Evolutionary conservation across 2,888 invertebrate genomes (phyloP).

Genomic region (Epinotia brunnichana): DNA sequence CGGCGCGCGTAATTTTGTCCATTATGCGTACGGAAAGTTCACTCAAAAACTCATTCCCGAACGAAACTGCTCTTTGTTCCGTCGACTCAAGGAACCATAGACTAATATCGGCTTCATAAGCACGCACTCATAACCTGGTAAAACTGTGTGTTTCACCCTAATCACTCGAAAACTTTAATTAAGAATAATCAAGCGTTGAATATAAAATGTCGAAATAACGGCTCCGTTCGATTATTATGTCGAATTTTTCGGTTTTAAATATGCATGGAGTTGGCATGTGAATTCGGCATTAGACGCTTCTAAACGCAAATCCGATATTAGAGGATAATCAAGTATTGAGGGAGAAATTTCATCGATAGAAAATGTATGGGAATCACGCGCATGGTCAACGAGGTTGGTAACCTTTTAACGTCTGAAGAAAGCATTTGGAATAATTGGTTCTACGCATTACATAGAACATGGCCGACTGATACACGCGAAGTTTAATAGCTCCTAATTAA

Average conservation of each 20-base stretch:
- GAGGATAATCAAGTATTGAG: constrained; percentile 58
- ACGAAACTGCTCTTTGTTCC: constrained; percentile 61
- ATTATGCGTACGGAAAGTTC: constrained; percentile 70
- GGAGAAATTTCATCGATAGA: constrained; percentile 33
- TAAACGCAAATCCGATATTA: constrained; percentile 76
- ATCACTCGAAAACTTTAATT: constrained; percentile 73
- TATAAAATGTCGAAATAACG: constrained; percentile 63
- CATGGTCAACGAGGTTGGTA: constrained; percentile 18
- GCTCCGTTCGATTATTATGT: constrained; percentile 59
- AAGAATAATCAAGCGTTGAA: constrained; percentile 71
- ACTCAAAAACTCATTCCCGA: constrained; percentile 53
- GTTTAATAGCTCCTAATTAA: constrained; percentile 81
- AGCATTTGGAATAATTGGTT: constrained; percentile 56
- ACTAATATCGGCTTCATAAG: neutral
- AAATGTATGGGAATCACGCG: constrained; percentile 38
- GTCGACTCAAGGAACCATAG: constrained; percentile 50
- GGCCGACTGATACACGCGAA: constrained; percentile 64
- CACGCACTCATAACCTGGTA: constrained; percentile 47
- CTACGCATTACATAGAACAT: constrained; percentile 59
- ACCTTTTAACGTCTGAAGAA: constrained; percentile 35
- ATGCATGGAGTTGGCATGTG: constrained; percentile 67
- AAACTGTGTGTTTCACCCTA: constrained; percentile 62
- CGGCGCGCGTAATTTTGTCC: constrained; percentile 73
- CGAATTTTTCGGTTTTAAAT: constrained; percentile 61
- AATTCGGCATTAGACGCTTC: constrained; percentile 61